Evolutionary conservation across 2,797 vertebrate species (phyloP).

Genomic region (Diglossa cyanea): DNA sequence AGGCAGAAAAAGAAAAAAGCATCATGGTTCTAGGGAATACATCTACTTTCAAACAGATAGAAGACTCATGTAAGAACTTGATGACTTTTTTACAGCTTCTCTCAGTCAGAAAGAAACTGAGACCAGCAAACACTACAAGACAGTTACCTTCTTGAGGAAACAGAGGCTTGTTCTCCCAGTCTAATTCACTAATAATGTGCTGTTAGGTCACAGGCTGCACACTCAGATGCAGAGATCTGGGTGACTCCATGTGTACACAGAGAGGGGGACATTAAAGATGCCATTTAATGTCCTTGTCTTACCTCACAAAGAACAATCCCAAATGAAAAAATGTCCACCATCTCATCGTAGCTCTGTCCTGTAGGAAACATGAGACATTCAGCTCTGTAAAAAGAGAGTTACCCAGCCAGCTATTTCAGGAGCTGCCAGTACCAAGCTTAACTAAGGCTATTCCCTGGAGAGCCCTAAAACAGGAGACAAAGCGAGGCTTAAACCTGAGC

Average conservation of each 20-base stretch:
- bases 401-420: background rate
- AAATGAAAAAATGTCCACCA: slow-evolving; percentile 94
- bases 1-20: background rate
- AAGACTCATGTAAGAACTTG: background rate
- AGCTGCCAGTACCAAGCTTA: background rate
- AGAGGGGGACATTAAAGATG: background rate
- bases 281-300: slow-evolving; percentile 22
- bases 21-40: background rate
- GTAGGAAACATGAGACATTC: slow-evolving; percentile 32
- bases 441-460: background rate
- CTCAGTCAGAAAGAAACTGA: background rate
- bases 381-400: background rate
- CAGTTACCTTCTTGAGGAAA: background rate
- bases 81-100: background rate
- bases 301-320: slow-evolving; percentile 95
- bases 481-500: background rate
- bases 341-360: slow-evolving; percentile 95
- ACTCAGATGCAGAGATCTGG: background rate
- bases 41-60: background rate
- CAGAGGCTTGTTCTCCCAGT: background rate
- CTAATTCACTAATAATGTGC: background rate
- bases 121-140: background rate
- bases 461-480: background rate
- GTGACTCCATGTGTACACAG: background rate
- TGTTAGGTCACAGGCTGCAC: background rate